Conservation (phyloP, 2,888 invertebrate genomes). For the Stratiomys singularior region DNA sequence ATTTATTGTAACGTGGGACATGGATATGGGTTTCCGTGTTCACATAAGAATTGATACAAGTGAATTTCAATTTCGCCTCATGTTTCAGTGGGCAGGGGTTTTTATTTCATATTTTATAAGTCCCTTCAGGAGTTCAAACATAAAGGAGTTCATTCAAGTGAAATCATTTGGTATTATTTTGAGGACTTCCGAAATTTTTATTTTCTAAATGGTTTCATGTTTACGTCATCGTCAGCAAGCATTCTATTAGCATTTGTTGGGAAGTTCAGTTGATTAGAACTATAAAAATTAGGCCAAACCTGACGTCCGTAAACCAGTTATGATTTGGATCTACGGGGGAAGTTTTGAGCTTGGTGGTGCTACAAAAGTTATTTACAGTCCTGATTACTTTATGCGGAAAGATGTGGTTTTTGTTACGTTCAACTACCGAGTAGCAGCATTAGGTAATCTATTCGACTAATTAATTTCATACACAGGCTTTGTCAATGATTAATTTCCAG, state of each 20-base stretch:
- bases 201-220: too few relatives aligned
- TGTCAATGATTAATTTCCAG: conserved; percentile 55
- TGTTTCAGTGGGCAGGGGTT: too few relatives aligned
- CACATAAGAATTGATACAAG: too few relatives aligned
- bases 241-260: neutral
- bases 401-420: conserved; percentile 66
- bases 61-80: too few relatives aligned
- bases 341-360: conserved; percentile 67
- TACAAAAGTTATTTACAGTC: conserved; percentile 63
- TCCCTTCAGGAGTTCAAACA: too few relatives aligned
- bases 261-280: neutral
- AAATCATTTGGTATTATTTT: too few relatives aligned
- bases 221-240: too few relatives aligned
- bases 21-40: too few relatives aligned
- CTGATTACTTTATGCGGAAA: conserved; percentile 66
- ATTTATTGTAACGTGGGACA: too few relatives aligned
- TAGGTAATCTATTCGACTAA: conserved; percentile 57
- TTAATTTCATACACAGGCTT: neutral
- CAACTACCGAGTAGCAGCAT: conserved; percentile 66
- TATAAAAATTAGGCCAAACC: conserved; percentile 48
- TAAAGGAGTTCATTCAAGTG: too few relatives aligned
- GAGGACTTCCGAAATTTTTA: too few relatives aligned
- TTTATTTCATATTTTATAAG: too few relatives aligned
- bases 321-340: conserved; percentile 69
- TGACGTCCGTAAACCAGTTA: conserved; percentile 59